Conservation (phyloP, 2,888 invertebrate genomes). For the Chydorus sphaericus region DNA sequence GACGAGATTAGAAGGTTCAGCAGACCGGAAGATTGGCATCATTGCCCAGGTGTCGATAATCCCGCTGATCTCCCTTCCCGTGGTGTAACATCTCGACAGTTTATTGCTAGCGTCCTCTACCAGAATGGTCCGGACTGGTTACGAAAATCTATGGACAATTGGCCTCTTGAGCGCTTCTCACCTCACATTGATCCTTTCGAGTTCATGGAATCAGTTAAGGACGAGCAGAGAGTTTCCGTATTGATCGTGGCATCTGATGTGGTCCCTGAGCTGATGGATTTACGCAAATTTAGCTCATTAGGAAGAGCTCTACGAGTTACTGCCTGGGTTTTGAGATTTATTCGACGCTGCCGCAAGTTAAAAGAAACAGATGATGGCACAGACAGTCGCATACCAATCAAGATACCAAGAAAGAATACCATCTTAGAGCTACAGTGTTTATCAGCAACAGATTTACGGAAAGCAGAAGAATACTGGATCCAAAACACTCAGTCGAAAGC, state of each 20-base stretch:
- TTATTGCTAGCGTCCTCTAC: constrained; percentile 18
- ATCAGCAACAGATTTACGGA: not conserved
- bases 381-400: no score
- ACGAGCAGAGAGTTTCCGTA: not conserved
- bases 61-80: constrained; percentile 22
- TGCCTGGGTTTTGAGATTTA: not conserved
- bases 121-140: constrained; percentile 22
- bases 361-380: not conserved
- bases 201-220: no score
- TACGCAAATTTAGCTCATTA: not conserved
- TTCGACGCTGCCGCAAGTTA: not conserved
- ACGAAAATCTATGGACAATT: not conserved
- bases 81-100: constrained; percentile 17
- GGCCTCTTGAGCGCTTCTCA: no score
- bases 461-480: not conserved
- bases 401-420: no score
- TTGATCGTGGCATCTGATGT: no score
- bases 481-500: not conserved
- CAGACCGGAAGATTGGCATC: constrained; percentile 17
- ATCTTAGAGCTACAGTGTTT: no score
- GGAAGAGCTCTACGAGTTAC: not conserved
- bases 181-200: not conserved
- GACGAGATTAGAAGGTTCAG: constrained; percentile 18
- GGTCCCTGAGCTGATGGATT: not conserved
- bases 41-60: constrained; percentile 21